These are phyloP conservation scores for Corydoras maculifer DNA, from an alignment of 2,113 vertebrate species.

Conservation along the genomic window DNA sequence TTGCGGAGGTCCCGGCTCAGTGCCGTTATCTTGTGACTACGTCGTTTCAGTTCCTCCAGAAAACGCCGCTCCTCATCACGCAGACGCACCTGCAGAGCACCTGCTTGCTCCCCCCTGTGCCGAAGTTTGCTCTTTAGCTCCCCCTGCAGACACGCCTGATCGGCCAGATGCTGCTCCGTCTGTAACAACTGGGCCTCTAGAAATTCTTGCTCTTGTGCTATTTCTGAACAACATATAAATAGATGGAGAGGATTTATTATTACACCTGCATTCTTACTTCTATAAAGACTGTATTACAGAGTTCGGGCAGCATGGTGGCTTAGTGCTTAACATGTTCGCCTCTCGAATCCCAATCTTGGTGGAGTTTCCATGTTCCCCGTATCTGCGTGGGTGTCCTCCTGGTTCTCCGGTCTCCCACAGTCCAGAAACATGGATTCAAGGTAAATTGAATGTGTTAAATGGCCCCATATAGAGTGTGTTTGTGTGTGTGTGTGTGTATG, in stretches of 20 bases:
- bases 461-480: too few relatives aligned
- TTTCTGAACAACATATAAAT: conserved; percentile 26
- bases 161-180: conserved; percentile 72
- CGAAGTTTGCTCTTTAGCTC: conserved; percentile 76
- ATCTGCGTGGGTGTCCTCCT: too few relatives aligned
- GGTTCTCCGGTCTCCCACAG: too few relatives aligned
- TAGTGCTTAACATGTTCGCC: too few relatives aligned
- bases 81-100: conserved; percentile 75
- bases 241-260: neutral
- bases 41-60: conserved; percentile 86
- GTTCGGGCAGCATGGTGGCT: too few relatives aligned
- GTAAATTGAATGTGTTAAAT: too few relatives aligned
- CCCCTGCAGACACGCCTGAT: conserved; percentile 70
- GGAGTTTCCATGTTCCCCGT: too few relatives aligned
- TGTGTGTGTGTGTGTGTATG: too few relatives aligned
- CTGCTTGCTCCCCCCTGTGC: conserved; percentile 75
- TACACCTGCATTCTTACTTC: too few relatives aligned
- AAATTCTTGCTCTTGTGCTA: conserved; percentile 69
- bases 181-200: conserved; percentile 72
- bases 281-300: too few relatives aligned
- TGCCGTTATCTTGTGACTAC: conserved; percentile 84
- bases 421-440: too few relatives aligned
- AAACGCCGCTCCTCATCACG: conserved; percentile 81
- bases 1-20: conserved; percentile 83
- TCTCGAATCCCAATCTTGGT: too few relatives aligned